Conservation (phyloP, 35 echinoderm and acorn worm species). For the Strongylocentrotus purpuratus region DNA sequence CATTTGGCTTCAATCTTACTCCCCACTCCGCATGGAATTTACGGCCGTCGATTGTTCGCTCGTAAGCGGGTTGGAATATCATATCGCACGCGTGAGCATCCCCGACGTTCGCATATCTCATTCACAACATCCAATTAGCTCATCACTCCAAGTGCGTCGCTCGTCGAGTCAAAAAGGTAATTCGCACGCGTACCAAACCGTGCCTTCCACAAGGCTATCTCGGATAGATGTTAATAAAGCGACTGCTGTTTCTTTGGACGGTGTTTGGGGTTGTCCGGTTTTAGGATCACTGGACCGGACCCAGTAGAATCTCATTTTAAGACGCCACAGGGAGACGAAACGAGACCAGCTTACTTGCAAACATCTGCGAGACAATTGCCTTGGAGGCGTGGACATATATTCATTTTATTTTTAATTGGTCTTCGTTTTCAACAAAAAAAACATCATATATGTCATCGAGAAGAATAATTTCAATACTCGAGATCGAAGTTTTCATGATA, state of each 20-base stretch:
- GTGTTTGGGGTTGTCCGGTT: not conserved
- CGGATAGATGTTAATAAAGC: not conserved
- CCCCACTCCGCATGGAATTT: not conserved
- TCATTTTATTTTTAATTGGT: not conserved
- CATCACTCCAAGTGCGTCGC: not conserved
- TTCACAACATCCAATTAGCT: conserved; percentile 38
- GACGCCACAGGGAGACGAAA: not conserved
- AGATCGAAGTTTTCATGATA: not conserved
- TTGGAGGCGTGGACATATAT: not conserved
- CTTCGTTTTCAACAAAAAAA: not conserved
- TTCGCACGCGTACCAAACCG: conserved; percentile 13
- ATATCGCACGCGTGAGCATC: not conserved
- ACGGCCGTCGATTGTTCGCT: not conserved
- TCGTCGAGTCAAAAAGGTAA: not conserved
- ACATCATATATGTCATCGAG: not conserved
- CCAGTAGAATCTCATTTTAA: not conserved
- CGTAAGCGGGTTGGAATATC: not conserved
- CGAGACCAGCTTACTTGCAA: not conserved
- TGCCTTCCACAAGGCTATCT: not conserved
- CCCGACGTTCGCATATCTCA: not conserved
- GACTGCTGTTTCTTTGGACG: not conserved
- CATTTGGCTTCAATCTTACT: not conserved
- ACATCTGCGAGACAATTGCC: not conserved
- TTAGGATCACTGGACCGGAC: not conserved
- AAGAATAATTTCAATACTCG: not conserved